Evolutionary conservation across 1,140 invertebrate genomes (phyloP).

Genomic region (Pomacea maculata): DNA sequence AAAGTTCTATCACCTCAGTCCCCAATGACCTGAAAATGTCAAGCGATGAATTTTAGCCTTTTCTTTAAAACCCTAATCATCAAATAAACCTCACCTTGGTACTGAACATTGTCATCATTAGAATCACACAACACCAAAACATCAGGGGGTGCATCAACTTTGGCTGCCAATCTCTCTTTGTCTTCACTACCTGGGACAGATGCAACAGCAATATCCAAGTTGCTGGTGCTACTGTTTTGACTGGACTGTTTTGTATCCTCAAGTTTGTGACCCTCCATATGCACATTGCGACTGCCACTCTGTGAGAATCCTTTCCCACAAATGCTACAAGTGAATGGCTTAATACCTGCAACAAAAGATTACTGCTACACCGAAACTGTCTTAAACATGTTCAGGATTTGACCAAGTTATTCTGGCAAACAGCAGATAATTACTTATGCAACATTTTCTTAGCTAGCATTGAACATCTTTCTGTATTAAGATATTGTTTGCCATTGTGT

Average conservation of each 20-base stretch:
- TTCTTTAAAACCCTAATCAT: too few relatives aligned
- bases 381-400: too few relatives aligned
- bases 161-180: neutral
- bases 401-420: too few relatives aligned
- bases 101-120: constrained; percentile 20
- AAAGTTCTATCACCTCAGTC: too few relatives aligned
- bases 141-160: constrained; percentile 7
- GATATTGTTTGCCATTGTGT: too few relatives aligned
- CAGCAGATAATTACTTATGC: too few relatives aligned
- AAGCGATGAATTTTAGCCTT: too few relatives aligned
- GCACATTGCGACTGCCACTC: constrained; percentile 51
- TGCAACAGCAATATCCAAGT: neutral
- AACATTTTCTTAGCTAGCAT: too few relatives aligned
- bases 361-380: neutral
- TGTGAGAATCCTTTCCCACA: constrained; percentile 57
- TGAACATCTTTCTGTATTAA: too few relatives aligned
- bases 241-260: constrained; percentile 20
- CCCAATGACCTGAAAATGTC: too few relatives aligned
- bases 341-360: constrained; percentile 56
- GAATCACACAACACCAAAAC: constrained; percentile 10
- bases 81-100: constrained; percentile 18
- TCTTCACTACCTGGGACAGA: constrained; percentile 4
- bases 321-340: constrained; percentile 62
- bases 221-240: neutral
- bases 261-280: constrained; percentile 46